Conservation (phyloP, 2,888 invertebrate species). For the Latrodectus hesperus region DNA sequence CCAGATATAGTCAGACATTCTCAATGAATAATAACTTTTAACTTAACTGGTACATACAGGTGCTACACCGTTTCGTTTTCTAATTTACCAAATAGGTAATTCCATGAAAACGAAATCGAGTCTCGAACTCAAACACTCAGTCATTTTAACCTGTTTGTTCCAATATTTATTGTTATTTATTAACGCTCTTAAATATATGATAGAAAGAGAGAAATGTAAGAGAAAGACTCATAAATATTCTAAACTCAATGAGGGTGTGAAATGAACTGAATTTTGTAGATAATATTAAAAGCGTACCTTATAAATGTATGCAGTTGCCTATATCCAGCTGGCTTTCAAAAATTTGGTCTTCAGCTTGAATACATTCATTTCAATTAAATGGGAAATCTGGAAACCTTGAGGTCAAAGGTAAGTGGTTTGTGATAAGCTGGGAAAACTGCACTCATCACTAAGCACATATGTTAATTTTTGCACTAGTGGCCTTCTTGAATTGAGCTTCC, state of each 20-base stretch:
- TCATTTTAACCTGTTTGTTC: slow-evolving; percentile 23
- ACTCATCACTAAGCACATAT: background rate
- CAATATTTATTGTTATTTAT: slow-evolving; percentile 68
- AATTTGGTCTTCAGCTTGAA: slow-evolving; percentile 9
- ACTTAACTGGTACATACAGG: slow-evolving; percentile 17
- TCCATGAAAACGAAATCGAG: background rate
- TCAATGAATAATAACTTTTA: slow-evolving; percentile 1
- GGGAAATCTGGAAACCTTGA: no score
- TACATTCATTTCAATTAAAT: background rate
- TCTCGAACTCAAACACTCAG: slow-evolving; percentile 16
- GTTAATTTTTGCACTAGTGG: no score
- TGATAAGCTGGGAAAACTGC: background rate
- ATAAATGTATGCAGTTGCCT: no score
- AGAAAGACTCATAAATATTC: no score
- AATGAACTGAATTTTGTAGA: slow-evolving; percentile 33
- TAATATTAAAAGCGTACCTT: no score
- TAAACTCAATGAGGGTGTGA: no score
- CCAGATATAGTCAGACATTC: slow-evolving; percentile 4
- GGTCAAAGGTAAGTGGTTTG: background rate
- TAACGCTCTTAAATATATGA: background rate
- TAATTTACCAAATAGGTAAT: background rate
- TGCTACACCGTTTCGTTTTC: slow-evolving; percentile 34
- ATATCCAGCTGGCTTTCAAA: background rate
- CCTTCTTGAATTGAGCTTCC: no score
- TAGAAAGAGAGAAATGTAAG: no score